These are phyloP conservation scores for Hafferia zeledoni DNA, from an alignment of 2,797 vertebrate genomes.

Conservation along the genomic window DNA sequence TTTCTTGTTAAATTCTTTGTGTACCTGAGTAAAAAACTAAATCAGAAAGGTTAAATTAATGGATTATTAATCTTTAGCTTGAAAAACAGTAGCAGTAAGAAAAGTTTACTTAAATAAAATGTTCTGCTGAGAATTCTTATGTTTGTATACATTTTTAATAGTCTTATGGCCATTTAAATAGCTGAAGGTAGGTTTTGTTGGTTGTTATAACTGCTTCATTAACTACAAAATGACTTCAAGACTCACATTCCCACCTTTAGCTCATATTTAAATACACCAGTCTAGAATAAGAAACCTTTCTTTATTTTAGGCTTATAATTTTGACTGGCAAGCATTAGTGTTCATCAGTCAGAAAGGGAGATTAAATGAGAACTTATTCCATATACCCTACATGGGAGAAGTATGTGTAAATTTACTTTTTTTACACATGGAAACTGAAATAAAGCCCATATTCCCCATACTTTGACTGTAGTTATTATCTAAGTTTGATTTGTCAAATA, in stretches of 20 bases:
- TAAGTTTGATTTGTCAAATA: not conserved
- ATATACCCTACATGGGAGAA: not conserved
- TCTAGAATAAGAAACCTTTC: not conserved
- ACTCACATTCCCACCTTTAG: not conserved
- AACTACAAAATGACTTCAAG: conserved; percentile 34
- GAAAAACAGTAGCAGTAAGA: not conserved
- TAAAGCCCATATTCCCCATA: not conserved
- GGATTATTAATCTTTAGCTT: not conserved
- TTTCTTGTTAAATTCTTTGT: not conserved
- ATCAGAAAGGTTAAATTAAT: not conserved
- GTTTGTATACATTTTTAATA: not conserved
- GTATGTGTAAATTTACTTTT: not conserved
- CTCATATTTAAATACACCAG: conserved; percentile 28
- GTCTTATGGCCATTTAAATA: not conserved
- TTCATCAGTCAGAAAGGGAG: not conserved
- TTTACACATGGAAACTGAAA: not conserved
- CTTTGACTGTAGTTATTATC: not conserved
- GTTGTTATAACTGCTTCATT: conserved; percentile 29
- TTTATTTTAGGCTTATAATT: conserved; percentile 15
- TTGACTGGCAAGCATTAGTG: not conserved
- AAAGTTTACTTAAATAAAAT: conserved; percentile 17
- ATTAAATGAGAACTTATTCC: conserved; percentile 1
- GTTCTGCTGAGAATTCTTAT: not conserved
- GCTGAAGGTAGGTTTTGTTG: not conserved
- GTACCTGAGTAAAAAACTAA: not conserved